Conservation (phyloP, 1,140 invertebrate species). For the Hermatobates lingyangjiaoensis region DNA sequence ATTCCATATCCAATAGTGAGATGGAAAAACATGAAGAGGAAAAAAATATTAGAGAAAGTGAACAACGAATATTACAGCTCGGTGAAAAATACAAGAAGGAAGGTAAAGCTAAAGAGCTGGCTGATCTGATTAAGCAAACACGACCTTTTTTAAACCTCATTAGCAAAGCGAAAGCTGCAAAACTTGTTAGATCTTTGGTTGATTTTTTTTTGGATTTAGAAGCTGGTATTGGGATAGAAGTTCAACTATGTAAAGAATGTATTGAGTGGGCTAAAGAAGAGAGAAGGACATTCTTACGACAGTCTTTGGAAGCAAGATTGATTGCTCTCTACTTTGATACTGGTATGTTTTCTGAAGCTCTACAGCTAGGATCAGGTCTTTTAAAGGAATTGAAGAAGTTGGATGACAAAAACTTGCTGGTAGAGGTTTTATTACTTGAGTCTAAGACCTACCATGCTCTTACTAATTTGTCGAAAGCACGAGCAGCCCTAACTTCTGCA, state of each 20-base stretch:
- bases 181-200: constrained; percentile 86
- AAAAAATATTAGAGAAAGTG: constrained; percentile 69
- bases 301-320: constrained; percentile 82
- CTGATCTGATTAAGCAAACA: constrained; percentile 79
- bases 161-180: constrained; percentile 97
- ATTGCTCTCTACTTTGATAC: constrained; percentile 91
- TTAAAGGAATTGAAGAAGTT: constrained; percentile 93
- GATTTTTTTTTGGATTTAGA: constrained; percentile 96
- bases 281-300: constrained; percentile 86
- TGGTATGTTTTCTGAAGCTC: constrained; percentile 68
- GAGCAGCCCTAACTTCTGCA: constrained; percentile 91
- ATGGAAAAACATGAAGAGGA: constrained; percentile 40
- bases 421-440: constrained; percentile 90
- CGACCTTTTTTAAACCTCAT: constrained; percentile 84
- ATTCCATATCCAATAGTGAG: constrained; percentile 27
- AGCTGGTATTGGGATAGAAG: constrained; percentile 76
- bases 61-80: constrained; percentile 73
- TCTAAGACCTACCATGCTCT: constrained; percentile 97
- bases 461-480: constrained; percentile 88
- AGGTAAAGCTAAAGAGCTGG: constrained; percentile 81
- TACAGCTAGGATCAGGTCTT: constrained; percentile 62
- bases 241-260: constrained; percentile 83
- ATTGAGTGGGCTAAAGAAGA: constrained; percentile 99
- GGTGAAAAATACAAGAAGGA: constrained; percentile 80
- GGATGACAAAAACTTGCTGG: constrained; percentile 95